Evolutionary conservation across 2,888 invertebrate species (phyloP), one percentile per base, ranked within the genome.

Genomic region (Orchesella flavescens): DNA sequence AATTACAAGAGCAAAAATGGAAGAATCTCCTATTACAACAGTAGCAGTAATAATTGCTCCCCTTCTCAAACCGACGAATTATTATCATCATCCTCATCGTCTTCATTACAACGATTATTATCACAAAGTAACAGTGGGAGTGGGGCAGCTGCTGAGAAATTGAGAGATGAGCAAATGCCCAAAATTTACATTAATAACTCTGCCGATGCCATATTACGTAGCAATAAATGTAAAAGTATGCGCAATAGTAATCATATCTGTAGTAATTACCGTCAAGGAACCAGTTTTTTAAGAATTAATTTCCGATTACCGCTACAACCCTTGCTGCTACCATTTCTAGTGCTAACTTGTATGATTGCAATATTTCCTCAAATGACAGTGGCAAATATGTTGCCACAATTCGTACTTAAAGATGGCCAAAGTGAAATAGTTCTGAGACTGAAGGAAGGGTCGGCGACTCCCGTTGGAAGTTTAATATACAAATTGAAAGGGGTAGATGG

Each of bases 401-500:
- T 97, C 90, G 86, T 89, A 49, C 92, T 96, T 81, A 95, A 94
- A 90, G 95, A 96, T 89, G 95, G 95, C 84, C 95, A 96, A 90
- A 95, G 95, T 87, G 97, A 97, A 92, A 97, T 97, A 89, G 96
- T 97, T 86, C 92, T 97, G 89, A 93, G 96, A 90, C 91, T 97
- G 89, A 96, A 95, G 90, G 97, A 97, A 92, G 96, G 96, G 72
- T 92, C 93, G 75, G 96, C 95, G 89, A 96, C 96, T 59, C 94
- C 95, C 87, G 93, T 95, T 87, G 96, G 95, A 89, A 94, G 94
- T 88, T 91, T 95, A 88, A 95, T 97, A 90, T 95, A 96, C 92
- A 93, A 94, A 85, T 92, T 97, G 84, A 92, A 93, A 89, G 97
- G 95, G 88, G 92, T 93, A 88, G 97, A 97, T 92, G 94, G 95